Base-by-base conservation (phyloP, 2,113 vertebrate species). In the Odobenus rosmarus region DNA sequence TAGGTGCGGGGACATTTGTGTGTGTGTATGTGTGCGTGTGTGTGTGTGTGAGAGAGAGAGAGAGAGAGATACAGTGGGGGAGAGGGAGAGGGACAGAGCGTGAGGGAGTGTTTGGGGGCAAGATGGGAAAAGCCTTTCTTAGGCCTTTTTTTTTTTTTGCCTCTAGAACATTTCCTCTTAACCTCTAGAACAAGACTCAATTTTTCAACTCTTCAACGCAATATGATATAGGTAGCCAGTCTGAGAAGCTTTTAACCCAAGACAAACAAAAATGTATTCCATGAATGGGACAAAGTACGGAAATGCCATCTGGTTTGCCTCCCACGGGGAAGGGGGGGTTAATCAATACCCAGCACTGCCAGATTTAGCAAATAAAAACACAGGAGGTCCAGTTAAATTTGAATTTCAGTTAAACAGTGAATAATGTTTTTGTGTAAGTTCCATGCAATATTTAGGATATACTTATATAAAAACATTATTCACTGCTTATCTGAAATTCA, bases 251-350 rank as follows among this genome's bases (percentile, higher is more conserved):
- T 80, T 93, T 74, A 95, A 97, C 36, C 42, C 33, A 94, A 53
- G 80, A 83, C 84, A 97, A 71, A 61, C 79, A 89, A 92, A 96
- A 96, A 96, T 79, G 86, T 80, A 97, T 95, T 87, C 79, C 89
- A 67, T 86, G 14, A 82, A 64, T 53, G 15, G 53, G 88, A 91
- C 67, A 49, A 93, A 13, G 36, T 61, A 84, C 14, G 80, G 9
- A 93, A 57, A 93, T 42, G 5, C 53, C 90, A 92, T 90, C 84
- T 80, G 36, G 31, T 97, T 95, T 97, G 87, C 87, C 59, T 92
- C 74, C 59, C 90, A 39, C 71, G 42, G 24, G 53, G 49, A 61
- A 92, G 92, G 74, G 80, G 90, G 42, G 14, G 15, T 83, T 97
- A 95, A 95, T 94, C 80, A 96, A 96, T 84, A 96, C 69, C 21